Evolutionary conservation across 2,113 vertebrate species (phyloP).

Genomic region (Laticauda laticaudata): DNA sequence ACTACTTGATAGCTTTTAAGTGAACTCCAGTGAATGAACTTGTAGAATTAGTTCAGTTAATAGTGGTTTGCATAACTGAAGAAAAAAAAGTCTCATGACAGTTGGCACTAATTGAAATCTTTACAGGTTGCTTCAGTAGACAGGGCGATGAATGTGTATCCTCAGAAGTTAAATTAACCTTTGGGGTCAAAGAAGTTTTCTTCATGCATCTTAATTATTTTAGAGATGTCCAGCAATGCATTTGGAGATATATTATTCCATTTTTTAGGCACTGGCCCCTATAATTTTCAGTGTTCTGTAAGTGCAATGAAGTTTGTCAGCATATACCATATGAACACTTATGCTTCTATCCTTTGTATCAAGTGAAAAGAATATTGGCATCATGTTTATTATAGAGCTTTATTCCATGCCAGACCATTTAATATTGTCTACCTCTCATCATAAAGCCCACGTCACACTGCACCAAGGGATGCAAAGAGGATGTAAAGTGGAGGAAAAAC

Average conservation of each 20-base stretch:
- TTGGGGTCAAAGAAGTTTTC: background rate
- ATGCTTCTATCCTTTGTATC: background rate
- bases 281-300: background rate
- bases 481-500: too few relatives aligned
- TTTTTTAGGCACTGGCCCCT: background rate
- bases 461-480: too few relatives aligned
- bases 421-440: background rate
- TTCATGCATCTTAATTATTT: background rate
- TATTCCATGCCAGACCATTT: background rate
- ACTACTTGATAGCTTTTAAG: slow-evolving; percentile 29
- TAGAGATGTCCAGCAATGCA: background rate
- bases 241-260: background rate
- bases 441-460: too few relatives aligned
- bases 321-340: background rate
- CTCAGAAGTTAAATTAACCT: slow-evolving; percentile 3
- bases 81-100: background rate
- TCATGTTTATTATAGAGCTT: background rate
- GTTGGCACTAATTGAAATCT: slow-evolving; percentile 7
- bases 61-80: background rate
- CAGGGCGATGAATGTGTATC: background rate
- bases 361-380: background rate
- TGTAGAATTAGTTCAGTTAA: slow-evolving; percentile 19
- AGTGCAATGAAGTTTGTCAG: background rate
- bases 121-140: background rate
- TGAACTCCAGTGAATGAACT: slow-evolving; percentile 22